phyloP scores from a whole-genome alignment of 2,797 vertebrate genomes.

The Bufotes viridis region DNA sequence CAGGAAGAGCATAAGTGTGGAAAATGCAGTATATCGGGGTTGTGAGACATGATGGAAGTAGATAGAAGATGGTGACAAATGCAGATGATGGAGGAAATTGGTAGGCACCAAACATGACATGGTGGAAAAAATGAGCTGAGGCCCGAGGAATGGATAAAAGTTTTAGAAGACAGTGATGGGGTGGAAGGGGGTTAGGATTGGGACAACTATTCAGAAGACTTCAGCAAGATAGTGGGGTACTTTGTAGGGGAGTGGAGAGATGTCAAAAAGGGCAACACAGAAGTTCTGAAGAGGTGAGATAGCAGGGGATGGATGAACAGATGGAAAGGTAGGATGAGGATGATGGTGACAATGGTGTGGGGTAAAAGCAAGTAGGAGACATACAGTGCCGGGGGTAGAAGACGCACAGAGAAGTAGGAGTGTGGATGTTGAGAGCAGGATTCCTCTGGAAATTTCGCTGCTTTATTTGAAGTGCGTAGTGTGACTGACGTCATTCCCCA shows the following conservation, averaged over 20 bases:
- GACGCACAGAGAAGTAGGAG: slow-evolving; percentile 19
- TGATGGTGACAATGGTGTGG: slow-evolving; percentile 54
- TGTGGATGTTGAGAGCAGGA: not conserved
- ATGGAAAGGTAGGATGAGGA: slow-evolving; percentile 27
- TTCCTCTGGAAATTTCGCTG: slow-evolving; percentile 55
- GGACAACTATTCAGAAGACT: not conserved
- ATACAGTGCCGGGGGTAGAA: not conserved
- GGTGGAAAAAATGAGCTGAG: not conserved
- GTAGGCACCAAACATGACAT: not conserved
- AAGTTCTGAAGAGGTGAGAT: not conserved
- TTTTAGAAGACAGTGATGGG: not conserved
- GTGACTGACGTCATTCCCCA: slow-evolving; percentile 66
- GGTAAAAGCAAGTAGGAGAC: not conserved
- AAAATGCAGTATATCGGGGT: not conserved
- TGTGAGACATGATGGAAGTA: not conserved
- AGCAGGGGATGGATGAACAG: not conserved
- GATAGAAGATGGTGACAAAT: not conserved
- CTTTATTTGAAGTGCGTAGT: slow-evolving; percentile 60
- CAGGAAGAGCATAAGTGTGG: not conserved
- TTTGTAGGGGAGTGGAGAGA: not conserved
- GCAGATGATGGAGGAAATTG: not conserved
- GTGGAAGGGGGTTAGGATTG: not conserved
- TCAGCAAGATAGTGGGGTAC: not conserved
- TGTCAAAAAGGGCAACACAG: not conserved
- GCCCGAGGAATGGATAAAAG: not conserved